Evolutionary conservation across 1,140 invertebrate genomes (phyloP), one percentile per base, ranked within the genome.

Genomic region (Micrasema longulum): DNA sequence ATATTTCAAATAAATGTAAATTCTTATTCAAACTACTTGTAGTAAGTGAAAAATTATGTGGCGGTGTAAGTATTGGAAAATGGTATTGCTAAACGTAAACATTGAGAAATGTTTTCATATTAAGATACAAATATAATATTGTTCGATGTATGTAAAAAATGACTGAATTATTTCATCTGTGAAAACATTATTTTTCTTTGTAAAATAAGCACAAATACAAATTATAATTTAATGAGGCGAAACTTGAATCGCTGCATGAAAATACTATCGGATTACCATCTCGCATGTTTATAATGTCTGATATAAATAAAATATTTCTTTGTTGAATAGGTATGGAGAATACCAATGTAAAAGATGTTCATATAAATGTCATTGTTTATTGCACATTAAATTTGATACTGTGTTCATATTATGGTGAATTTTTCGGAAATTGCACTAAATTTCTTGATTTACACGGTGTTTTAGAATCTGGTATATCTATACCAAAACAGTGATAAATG

Each of bases 101-200:
- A 22, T 31, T 11, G 4, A 23, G 50, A 22, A 60, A 60, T 60
- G 55, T 60, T 60, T 60, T 60, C 55, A 41, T 20, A 18, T 60
- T 35, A 57, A 57, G 53, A 36, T 36, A 20, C 12, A 41, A 41
- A 7, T 41, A 41, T 38, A 35, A 38, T 38, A 60, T 60, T 60
- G 55, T 60, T 60, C 18, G 55, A 38, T 60, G 55, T 60, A 60
- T 60, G 35, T 60, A 60, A 60, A 60, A 60, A 60, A 60, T 60
- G 55, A 60, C 55, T 60, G 55, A 60, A 60, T 60, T 60, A 38
- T 60, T 60, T 60, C 14, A 60, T 60, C 36, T 60, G 35, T 60
- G 36, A 60, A n/a, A 60, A 20, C 18, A 38, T 60, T 22, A 41
- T 60, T 60, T 20, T 60, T 10, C 36, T 60, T 38, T 38, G 36